These are phyloP conservation scores for Lemur catta DNA, from an alignment of 2,797 vertebrate genomes.

Conservation along the genomic window DNA sequence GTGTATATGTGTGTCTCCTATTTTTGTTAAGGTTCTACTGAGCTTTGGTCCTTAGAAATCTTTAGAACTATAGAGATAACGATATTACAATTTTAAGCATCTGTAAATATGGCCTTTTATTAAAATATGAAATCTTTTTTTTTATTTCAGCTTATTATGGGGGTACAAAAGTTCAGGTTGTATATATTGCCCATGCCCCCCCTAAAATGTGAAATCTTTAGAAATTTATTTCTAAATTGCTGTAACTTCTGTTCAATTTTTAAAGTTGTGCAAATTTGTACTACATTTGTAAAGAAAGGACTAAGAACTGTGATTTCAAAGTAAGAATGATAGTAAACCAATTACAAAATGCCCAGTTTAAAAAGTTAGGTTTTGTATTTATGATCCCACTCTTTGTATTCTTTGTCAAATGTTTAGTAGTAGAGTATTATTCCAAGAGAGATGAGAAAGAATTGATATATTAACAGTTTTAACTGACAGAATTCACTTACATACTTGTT, in stretches of 20 bases:
- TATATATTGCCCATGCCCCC: no score
- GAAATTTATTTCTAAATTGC: not conserved
- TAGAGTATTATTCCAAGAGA: not conserved
- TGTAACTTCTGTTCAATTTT: not conserved
- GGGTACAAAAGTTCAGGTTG: no score
- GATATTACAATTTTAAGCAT: not conserved
- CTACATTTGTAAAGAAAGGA: not conserved
- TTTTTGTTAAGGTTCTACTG: not conserved
- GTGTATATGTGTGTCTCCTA: not conserved
- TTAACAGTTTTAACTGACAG: not conserved
- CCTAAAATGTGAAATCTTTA: not conserved
- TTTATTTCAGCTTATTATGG: no score
- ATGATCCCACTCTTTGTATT: not conserved
- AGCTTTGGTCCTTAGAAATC: not conserved
- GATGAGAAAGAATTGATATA: not conserved
- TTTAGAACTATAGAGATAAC: not conserved
- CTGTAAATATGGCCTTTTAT: not conserved
- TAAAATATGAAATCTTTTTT: not conserved
- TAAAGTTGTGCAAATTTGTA: not conserved
- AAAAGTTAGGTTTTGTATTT: not conserved
- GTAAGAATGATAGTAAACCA: not conserved
- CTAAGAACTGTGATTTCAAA: not conserved
- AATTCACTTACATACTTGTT: not conserved
- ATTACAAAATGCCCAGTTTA: not conserved
- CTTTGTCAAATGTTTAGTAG: not conserved